Base-by-base conservation (phyloP, 2,888 invertebrate genomes). In the Priapulus caudatus region DNA sequence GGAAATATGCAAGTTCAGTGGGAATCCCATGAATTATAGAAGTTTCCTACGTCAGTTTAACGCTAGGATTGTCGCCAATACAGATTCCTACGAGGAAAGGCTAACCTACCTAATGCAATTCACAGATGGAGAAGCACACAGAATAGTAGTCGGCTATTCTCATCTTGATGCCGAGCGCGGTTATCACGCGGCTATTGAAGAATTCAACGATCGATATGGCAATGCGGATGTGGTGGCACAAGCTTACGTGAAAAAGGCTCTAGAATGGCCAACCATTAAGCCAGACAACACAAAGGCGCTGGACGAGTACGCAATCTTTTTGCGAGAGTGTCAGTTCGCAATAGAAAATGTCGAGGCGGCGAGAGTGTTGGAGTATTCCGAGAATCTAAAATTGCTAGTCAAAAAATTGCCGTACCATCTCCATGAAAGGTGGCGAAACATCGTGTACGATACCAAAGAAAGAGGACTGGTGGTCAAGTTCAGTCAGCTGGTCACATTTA, bases 231-330 rank as follows among this genome's bases (percentile, higher is more conserved):
- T 52, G 2, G 52, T 54, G 4, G 54, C 52, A 3, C 43, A 47
- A 20, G 52, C 54, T 5, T 54, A 20, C 24, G 48, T 54, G n/a
- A 52, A 51, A 16, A 47, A 19, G 23, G 54, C 54, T 16, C 16
- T 54, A 22, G 43, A 45, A 16, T 53, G 53, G 53, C 51, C 50
- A 10, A 19, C 4, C 19, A 46, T 53, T 23, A 53, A 51, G 44
- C 20, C 53, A 16, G 51, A 51, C 20, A 46, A 47, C 20, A 20
- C 53, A 1, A 50, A 51, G 43, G 33, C 23, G 5, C 43, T 52
- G 45, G 51, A 58, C 43, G 54, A 53, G n/a, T 55, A 51, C 19
- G 18, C 56, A 3, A 53, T 56, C 4, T 53, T 55, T 20, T 45
- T 58, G 1, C 43, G 33, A 2, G 56, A 54, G 24, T 54, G 56